Evolutionary conservation across 2,888 invertebrate genomes (phyloP).

Genomic region (Mimas tiliae): DNA sequence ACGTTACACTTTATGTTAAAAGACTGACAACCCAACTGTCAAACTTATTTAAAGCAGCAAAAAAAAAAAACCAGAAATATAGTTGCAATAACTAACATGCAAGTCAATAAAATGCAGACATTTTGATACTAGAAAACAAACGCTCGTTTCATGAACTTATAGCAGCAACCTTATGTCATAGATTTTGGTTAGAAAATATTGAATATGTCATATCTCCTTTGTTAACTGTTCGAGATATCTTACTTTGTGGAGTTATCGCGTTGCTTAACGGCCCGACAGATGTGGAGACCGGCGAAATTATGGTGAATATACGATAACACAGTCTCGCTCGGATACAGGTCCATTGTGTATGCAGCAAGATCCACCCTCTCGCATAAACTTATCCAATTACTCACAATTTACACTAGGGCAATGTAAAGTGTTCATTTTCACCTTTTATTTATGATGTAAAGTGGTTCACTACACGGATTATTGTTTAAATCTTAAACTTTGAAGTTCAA

Average conservation of each 20-base stretch:
- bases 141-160: not conserved
- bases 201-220: not conserved
- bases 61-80: no score
- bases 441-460: conserved; percentile 6
- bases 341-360: conserved; percentile 48
- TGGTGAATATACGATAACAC: conserved; percentile 67
- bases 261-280: conserved; percentile 50
- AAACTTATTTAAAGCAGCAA: not conserved
- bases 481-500: not conserved
- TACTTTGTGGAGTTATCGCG: conserved; percentile 28
- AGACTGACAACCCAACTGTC: not conserved
- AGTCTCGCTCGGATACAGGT: conserved; percentile 43
- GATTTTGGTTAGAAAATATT: conserved; percentile 6
- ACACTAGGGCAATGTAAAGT: conserved; percentile 42
- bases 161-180: not conserved
- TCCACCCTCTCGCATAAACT: conserved; percentile 57
- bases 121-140: not conserved
- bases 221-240: not conserved
- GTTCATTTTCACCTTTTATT: conserved; percentile 15
- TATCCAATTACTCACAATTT: conserved; percentile 65
- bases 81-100: no score
- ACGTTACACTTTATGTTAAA: conserved; percentile 6
- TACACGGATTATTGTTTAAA: conserved; percentile 3
- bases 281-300: conserved; percentile 60
- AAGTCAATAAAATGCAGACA: no score